Conservation (phyloP, 2,888 invertebrate genomes). For the Stenolophus ochropezus region DNA sequence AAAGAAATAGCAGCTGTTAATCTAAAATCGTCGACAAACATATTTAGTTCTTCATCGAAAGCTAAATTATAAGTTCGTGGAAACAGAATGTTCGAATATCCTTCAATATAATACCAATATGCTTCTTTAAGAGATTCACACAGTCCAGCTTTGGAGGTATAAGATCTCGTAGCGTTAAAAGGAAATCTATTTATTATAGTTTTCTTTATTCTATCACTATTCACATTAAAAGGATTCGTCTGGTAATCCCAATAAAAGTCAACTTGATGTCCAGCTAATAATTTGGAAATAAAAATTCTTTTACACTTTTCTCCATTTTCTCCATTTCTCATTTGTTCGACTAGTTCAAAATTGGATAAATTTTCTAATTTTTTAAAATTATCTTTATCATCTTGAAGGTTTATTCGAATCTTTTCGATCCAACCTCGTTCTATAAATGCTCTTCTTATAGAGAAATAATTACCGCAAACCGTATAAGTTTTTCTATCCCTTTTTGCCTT, state of each 20-base stretch:
- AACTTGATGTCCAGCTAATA: constrained; percentile 78
- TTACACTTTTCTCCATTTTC: constrained; percentile 66
- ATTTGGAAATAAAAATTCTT: constrained; percentile 75
- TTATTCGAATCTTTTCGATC: constrained; percentile 80
- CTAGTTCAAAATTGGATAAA: constrained; percentile 67
- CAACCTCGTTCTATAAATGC: constrained; percentile 81
- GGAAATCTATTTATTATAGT: constrained; percentile 70
- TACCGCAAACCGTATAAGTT: constrained; percentile 77
- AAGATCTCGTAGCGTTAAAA: constrained; percentile 70
- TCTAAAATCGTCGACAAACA: constrained; percentile 83
- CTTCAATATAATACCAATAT: constrained; percentile 78
- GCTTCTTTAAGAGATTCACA: constrained; percentile 77
- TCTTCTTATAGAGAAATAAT: constrained; percentile 74
- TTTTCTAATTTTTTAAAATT: constrained; percentile 65
- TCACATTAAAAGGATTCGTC: constrained; percentile 68
- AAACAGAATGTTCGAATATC: constrained; percentile 79
- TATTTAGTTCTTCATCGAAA: constrained; percentile 76
- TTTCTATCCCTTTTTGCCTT: constrained; percentile 74
- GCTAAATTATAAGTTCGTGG: constrained; percentile 83
- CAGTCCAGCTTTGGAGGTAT: constrained; percentile 75
- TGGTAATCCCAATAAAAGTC: constrained; percentile 83
- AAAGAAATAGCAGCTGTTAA: constrained; percentile 86
- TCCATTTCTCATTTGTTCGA: constrained; percentile 68
- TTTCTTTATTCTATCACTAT: constrained; percentile 68
- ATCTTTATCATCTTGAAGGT: constrained; percentile 64